Conservation (phyloP, 1,140 invertebrate species). For the Sitobion miscanthi region DNA sequence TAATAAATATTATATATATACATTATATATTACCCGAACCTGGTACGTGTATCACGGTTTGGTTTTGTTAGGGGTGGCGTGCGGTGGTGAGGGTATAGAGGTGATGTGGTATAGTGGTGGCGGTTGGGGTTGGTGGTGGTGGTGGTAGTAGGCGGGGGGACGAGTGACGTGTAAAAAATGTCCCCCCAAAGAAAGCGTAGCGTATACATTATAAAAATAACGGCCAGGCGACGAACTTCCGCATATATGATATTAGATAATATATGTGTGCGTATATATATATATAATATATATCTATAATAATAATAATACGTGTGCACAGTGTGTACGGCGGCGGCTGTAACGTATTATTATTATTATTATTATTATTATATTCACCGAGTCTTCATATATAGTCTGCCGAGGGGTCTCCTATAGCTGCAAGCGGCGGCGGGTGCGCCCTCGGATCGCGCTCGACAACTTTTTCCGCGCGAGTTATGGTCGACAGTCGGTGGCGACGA, state of each 20-base stretch:
- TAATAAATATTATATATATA: background rate
- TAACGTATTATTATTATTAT: background rate
- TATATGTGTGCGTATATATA: background rate
- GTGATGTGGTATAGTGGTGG: background rate
- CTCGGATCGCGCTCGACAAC: background rate
- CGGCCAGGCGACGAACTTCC: background rate
- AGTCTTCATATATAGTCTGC: background rate
- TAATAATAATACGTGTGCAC: background rate
- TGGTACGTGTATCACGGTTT: background rate
- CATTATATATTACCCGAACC: background rate
- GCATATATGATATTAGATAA: background rate
- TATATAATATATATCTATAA: background rate
- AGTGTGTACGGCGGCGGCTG: background rate
- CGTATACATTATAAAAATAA: constrained; percentile 30
- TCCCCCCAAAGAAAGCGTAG: background rate
- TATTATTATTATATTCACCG: background rate
- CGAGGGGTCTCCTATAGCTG: background rate
- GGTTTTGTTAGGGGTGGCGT: background rate
- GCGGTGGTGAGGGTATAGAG: too few species aligned
- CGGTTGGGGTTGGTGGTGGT: background rate
- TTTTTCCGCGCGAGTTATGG: constrained; percentile 22
- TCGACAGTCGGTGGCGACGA: constrained; percentile 29
- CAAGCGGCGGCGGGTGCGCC: background rate
- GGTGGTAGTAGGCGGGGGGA: background rate
- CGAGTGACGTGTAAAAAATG: constrained; percentile 17